Evolutionary conservation across 2,113 vertebrate genomes (phyloP).

Genomic region (Osmerus eperlanus): DNA sequence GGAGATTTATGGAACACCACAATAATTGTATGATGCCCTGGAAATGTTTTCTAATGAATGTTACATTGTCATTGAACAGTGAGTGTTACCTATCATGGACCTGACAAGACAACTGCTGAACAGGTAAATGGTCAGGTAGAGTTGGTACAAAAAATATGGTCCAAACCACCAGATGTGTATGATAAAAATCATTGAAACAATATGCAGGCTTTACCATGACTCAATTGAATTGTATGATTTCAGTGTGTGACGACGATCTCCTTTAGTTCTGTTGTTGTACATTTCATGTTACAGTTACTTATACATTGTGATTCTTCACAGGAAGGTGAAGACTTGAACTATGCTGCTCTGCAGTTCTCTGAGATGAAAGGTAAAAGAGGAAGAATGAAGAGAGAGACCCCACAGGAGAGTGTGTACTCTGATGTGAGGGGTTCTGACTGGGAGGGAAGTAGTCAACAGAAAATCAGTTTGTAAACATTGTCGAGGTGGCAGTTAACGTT

Average conservation of each 20-base stretch:
- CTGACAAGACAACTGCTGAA: neutral
- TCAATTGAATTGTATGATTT: neutral
- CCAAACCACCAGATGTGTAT: neutral
- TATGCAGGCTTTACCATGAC: neutral
- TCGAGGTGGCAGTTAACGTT: neutral
- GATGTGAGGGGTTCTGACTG: neutral
- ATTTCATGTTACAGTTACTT: neutral
- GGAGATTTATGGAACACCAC: neutral
- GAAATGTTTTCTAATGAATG: neutral
- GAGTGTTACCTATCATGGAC: neutral
- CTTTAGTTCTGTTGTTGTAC: neutral
- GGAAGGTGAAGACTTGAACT: neutral
- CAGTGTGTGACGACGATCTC: neutral
- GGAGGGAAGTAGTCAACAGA: neutral
- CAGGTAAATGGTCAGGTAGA: neutral
- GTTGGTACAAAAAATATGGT: neutral
- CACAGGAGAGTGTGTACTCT: too few species aligned
- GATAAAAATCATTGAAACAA: too few species aligned
- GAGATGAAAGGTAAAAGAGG: neutral
- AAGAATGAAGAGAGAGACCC: neutral
- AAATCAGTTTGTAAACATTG: neutral
- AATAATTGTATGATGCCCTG: neutral
- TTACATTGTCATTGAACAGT: neutral
- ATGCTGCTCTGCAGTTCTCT: conserved; percentile 5
- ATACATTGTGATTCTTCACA: neutral